phyloP scores from a whole-genome alignment of 1,140 invertebrate genomes.

The Acyrthosiphon pisum region DNA sequence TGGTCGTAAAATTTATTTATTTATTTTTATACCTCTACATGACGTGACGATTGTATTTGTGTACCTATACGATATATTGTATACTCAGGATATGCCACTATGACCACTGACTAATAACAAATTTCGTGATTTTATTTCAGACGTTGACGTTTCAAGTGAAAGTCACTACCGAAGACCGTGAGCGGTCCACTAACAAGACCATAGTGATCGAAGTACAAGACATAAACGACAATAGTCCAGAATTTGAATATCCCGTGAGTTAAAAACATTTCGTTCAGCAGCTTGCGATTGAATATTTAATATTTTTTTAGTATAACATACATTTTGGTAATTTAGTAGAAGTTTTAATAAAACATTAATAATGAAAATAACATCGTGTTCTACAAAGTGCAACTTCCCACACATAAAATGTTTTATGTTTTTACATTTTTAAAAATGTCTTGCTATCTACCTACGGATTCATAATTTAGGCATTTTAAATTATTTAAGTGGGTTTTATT shows the following conservation, averaged over 20 bases:
- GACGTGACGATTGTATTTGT: neutral
- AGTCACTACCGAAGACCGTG: constrained; percentile 74
- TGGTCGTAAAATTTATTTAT: neutral
- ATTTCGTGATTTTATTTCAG: constrained; percentile 61
- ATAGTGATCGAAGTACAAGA: constrained; percentile 76
- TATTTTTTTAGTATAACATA: neutral
- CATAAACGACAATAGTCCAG: constrained; percentile 81
- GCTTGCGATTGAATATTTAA: neutral
- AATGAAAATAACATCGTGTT: neutral
- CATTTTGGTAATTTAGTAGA: neutral
- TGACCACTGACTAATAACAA: neutral
- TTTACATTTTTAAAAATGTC: neutral
- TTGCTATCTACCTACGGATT: neutral
- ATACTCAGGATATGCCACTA: neutral
- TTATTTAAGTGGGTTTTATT: neutral
- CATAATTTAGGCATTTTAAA: neutral
- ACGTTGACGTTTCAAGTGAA: constrained; percentile 74
- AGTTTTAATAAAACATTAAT: neutral
- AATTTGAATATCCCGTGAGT: constrained; percentile 71
- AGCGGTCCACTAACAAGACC: constrained; percentile 71
- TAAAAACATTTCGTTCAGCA: constrained; percentile 60
- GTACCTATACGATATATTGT: neutral
- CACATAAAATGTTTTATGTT: neutral
- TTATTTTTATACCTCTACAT: neutral
- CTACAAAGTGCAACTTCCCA: neutral